Evolutionary conservation across 1,140 invertebrate genomes (phyloP).

Genomic region (Drosophila varians): DNA sequence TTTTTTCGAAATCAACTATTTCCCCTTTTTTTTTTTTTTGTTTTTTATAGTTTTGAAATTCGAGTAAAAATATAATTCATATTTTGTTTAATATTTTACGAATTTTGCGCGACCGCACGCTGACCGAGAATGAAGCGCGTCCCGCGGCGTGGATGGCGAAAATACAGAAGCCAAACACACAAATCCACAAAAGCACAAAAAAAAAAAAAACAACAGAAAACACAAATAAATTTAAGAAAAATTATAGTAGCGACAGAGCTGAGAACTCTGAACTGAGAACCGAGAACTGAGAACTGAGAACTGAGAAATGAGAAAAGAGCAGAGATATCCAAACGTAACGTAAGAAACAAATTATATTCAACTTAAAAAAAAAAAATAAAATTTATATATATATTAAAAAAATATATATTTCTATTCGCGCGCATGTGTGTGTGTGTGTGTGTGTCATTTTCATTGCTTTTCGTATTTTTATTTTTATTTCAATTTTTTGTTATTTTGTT

Average conservation of each 20-base stretch:
- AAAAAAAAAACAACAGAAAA: conserved; percentile 7
- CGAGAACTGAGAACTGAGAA: conserved; percentile 19
- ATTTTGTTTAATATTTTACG: conserved; percentile 29
- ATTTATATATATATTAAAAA: too few species aligned
- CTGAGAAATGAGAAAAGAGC: conserved; percentile 17
- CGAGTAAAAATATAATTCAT: not conserved
- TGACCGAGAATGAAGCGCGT: conserved; percentile 72
- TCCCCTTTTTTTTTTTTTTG: too few species aligned
- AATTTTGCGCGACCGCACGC: conserved; percentile 74
- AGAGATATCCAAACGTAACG: conserved; percentile 53
- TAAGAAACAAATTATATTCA: conserved; percentile 79
- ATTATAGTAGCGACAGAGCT: conserved; percentile 48
- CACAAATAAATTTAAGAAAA: conserved; percentile 47
- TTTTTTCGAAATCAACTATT: not conserved
- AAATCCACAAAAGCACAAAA: conserved; percentile 40
- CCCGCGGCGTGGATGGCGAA: conserved; percentile 73
- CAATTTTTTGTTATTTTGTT: conserved; percentile 23
- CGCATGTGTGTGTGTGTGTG: conserved; percentile 69
- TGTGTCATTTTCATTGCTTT: conserved; percentile 70
- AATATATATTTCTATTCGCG: conserved; percentile 5
- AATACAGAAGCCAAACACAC: conserved; percentile 60
- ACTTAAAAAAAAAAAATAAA: conserved; percentile 54
- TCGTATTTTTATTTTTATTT: conserved; percentile 16
- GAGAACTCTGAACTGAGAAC: conserved; percentile 16
- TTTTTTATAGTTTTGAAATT: not conserved